These are phyloP conservation scores for Argyrosomus regius DNA, from an alignment of 2,797 vertebrate genomes.

Conservation along the genomic window DNA sequence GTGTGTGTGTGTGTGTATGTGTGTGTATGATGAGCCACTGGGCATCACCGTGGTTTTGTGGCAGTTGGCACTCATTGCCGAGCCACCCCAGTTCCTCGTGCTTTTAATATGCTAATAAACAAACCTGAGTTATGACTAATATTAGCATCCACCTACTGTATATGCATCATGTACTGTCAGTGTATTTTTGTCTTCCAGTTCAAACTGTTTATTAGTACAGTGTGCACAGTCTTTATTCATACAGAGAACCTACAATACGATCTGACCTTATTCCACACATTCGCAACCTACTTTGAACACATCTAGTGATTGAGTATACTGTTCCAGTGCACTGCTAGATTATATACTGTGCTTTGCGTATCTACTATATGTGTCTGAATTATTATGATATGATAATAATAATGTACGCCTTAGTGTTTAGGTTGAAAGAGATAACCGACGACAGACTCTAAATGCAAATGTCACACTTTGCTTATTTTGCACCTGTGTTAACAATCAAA, in stretches of 20 bases:
- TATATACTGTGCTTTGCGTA: neutral
- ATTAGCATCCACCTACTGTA: neutral
- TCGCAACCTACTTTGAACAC: neutral
- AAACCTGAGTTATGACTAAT: conserved; percentile 11
- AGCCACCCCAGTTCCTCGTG: neutral
- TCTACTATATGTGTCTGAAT: neutral
- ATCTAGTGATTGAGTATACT: neutral
- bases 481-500: conserved; percentile 1
- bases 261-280: neutral
- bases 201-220: neutral
- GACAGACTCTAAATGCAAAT: neutral
- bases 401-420: neutral
- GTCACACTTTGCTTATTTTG: neutral
- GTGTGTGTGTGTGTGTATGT: conserved; percentile 11
- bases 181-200: neutral
- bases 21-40: conserved; percentile 16
- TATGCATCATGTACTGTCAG: too few species aligned
- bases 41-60: conserved; percentile 28
- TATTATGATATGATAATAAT: neutral
- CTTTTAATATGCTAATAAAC: conserved; percentile 17
- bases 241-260: neutral
- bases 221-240: neutral
- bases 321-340: neutral
- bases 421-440: neutral
- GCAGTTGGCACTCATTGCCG: conserved; percentile 9